Conservation (phyloP, 64 coral and sea anemone genomes). For the Dendrophyllia cribrosa region DNA sequence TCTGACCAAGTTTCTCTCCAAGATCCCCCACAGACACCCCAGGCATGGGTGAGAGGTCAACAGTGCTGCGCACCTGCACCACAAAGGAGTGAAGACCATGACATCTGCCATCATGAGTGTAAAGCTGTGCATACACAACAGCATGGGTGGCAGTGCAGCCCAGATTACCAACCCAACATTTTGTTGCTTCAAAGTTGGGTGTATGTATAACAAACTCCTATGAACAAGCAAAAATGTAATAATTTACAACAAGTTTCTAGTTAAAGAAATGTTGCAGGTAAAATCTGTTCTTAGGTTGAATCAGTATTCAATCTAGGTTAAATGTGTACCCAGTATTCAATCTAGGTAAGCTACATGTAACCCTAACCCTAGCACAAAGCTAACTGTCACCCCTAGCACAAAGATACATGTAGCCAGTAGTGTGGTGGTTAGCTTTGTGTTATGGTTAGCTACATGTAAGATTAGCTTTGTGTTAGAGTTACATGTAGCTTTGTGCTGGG, state of each 20-base stretch:
- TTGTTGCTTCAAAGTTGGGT: slow-evolving; percentile 89
- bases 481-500: no score
- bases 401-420: no score
- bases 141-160: slow-evolving; percentile 94
- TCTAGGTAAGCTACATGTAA: no score
- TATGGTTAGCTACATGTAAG: no score
- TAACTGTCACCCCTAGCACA: no score
- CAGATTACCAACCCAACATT: slow-evolving; percentile 98
- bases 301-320: no score
- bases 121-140: slow-evolving; percentile 93
- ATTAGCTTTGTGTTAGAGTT: no score
- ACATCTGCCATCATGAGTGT: slow-evolving; percentile 87
- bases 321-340: no score
- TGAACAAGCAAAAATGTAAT: background rate
- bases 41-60: slow-evolving; percentile 83
- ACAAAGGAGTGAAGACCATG: slow-evolving; percentile 95
- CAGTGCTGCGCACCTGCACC: slow-evolving; percentile 82
- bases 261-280: no score
- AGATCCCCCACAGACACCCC: slow-evolving; percentile 94
- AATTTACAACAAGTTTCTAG: background rate
- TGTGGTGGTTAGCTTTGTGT: no score
- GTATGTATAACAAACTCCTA: slow-evolving; percentile 95
- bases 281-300: no score
- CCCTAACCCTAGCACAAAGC: no score
- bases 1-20: slow-evolving; percentile 95